These are phyloP conservation scores for Heliothis subflexa DNA, from an alignment of 1,140 invertebrate species.

Conservation along the genomic window DNA sequence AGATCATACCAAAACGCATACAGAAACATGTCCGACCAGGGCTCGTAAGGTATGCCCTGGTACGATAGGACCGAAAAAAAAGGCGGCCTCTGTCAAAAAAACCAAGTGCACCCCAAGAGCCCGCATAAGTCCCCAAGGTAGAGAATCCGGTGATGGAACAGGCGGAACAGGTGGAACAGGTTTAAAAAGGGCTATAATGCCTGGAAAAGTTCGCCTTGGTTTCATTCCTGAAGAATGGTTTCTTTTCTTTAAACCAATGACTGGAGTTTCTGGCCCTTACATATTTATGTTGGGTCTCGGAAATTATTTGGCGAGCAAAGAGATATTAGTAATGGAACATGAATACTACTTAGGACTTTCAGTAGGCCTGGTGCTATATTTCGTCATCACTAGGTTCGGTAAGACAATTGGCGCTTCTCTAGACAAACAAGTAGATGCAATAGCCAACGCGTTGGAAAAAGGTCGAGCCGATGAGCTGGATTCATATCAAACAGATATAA, in stretches of 20 bases:
- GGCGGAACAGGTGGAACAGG: neutral
- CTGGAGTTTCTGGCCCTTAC: conserved; percentile 96
- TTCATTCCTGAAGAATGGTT: conserved; percentile 88
- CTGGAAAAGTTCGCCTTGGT: conserved; percentile 64
- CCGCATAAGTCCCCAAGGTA: too few species aligned
- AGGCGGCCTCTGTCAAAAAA: neutral
- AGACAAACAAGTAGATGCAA: conserved; percentile 91
- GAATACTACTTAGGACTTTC: conserved; percentile 94
- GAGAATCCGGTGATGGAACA: neutral
- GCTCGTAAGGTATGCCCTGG: neutral
- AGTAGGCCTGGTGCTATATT: conserved; percentile 89
- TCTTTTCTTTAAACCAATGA: conserved; percentile 96
- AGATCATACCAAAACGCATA: neutral
- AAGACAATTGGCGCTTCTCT: conserved; percentile 86
- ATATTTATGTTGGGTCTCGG: conserved; percentile 90
- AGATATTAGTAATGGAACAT: conserved; percentile 96
- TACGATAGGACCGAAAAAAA: neutral
- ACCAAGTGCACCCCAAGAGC: neutral
- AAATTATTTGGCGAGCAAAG: conserved; percentile 96
- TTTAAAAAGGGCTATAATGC: conserved; percentile 57
- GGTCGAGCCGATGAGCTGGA: conserved; percentile 59
- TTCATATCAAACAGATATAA: conserved; percentile 86
- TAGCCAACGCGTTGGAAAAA: conserved; percentile 59
- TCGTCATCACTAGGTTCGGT: conserved; percentile 91
- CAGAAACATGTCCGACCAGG: neutral